Evolutionary conservation across 2,113 vertebrate species (phyloP), one percentile per base, ranked within the genome.

Genomic region (Syngnathus typhle): DNA sequence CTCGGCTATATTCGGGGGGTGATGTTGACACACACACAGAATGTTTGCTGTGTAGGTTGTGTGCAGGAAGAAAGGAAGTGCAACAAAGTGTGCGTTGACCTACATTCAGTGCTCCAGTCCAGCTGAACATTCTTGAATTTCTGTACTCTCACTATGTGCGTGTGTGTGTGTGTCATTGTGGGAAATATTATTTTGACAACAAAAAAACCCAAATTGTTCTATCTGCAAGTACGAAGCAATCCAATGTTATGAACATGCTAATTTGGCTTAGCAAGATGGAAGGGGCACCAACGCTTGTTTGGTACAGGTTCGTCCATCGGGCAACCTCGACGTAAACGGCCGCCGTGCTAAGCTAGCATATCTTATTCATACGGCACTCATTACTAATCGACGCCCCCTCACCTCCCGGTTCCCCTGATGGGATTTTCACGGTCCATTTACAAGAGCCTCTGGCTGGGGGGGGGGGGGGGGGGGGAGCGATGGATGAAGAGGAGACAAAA

Each of bases 61-160:
- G 55, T 19, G 64, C 71, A 68, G 70, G 64, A 78, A 69, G 27
- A 76, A 79, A 74, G 71, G 72, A 75, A 80, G 76, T 74, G 71
- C 46, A 66, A 74, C 64, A 73, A 72, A 83, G 72, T 79, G 83
- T 81, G 87, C 84, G 89, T 91, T 92, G 90, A 86, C 83, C 87
- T 81, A 89, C 69, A 75, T 88, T 77, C 60, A 52, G 39, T 15
- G 69, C 54, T 72, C 47, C 52, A 61, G 68, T 81, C 69, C 77
- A 56, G 70, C 66, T 82, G 81, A 78, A 18, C 71, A 56, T 71
- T 81, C 77, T 69, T 69, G 41, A 78, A 74, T 75, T 67, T 58
- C 52, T 38, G 38, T 32, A 65, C 18, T 60, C 27, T 27, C 27
- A 27, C 2, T 27, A 27, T 27, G 27, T 27, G 27, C 27, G 27